These are phyloP conservation scores for Sus scrofa DNA, from an alignment of 2,113 vertebrate genomes.

Conservation along the genomic window T2T-Sscrofa CM000824.6:137898501-137899000, in stretches of 20 bases:
- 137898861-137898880: background rate
- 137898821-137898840: background rate
- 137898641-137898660: background rate
- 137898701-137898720: background rate
- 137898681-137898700: background rate
- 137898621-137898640: background rate
- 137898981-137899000: background rate
- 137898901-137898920: background rate
- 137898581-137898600: background rate
- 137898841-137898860: background rate
- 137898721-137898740: background rate
- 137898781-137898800: background rate
- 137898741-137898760: background rate
- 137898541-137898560: background rate
- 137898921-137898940: background rate
- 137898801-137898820: background rate
- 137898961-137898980: background rate
- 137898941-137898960: background rate
- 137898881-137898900: background rate
- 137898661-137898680: background rate
- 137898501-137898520: background rate
- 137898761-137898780: background rate
- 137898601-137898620: background rate
- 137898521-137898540: background rate
- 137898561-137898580: background rate